phyloP scores from a whole-genome alignment of 2,113 vertebrate species.

The Taxidea taxus region DNA sequence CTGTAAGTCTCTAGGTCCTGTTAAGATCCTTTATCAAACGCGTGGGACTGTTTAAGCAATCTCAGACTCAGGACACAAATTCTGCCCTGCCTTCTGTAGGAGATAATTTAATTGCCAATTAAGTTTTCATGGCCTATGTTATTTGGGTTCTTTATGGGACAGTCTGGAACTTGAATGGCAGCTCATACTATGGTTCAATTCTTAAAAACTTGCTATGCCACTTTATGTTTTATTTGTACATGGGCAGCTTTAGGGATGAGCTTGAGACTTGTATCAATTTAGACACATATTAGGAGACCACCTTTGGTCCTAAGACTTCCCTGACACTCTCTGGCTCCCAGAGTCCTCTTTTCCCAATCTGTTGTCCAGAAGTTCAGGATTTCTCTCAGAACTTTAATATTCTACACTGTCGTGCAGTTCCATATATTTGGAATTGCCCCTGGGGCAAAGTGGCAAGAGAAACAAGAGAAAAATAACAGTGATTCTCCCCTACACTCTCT shows the following conservation, averaged over 20 bases:
- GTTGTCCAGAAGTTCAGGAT: not conserved
- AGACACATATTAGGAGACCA: not conserved
- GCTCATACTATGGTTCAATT: not conserved
- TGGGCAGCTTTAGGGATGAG: not conserved
- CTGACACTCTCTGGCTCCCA: not conserved
- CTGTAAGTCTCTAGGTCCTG: not conserved
- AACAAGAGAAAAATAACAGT: not conserved
- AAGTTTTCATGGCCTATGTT: not conserved
- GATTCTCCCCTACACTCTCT: not conserved
- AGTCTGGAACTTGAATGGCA: not conserved
- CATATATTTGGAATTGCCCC: not conserved
- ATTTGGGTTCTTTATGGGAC: not conserved
- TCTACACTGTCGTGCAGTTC: not conserved
- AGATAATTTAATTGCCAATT: not conserved
- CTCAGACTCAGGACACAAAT: not conserved
- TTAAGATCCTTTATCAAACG: not conserved
- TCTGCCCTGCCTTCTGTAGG: not conserved
- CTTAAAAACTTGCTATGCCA: not conserved
- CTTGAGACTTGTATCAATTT: not conserved
- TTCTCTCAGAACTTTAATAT: not conserved
- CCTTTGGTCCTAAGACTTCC: not conserved
- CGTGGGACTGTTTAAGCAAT: not conserved
- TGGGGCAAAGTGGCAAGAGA: not conserved
- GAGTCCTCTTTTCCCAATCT: not conserved
- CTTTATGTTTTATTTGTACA: not conserved